Evolutionary conservation across 2,888 invertebrate genomes (phyloP), one percentile per base, ranked within the genome.

Genomic region (Anthophora plumipes): DNA sequence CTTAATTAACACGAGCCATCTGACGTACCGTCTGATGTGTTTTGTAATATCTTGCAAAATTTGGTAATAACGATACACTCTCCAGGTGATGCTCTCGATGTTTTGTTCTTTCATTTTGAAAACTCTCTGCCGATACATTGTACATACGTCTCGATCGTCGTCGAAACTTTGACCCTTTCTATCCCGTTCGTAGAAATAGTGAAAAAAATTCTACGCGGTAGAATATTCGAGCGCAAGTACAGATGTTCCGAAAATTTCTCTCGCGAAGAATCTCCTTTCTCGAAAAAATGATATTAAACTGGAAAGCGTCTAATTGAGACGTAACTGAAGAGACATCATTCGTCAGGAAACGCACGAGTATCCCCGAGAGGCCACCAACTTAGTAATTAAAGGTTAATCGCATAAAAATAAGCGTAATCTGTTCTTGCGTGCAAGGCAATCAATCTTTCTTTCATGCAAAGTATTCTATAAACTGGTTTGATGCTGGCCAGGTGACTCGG

Each of bases 1-100:
- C 71, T 84, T 83, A 84, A 84, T 84, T 81, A 83, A 79, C 71
- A 61, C 73, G 60, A 59, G 60, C 70, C 67, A 81, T 75, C 68
- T 57, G 81, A 71, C 76, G 69, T 31, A 59, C 50, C 31, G 61
- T 57, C 55, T 66, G 77, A 75, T 77, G 75, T 55, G 76, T 83
- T 81, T 83, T 83, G 73, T 79, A 84, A 83, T 76, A 74, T 64
- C n/a, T 60, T 39, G 67, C 69, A 70, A 78, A 74, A 69, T 75
- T 75, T 73, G 63, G 80, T 72, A 80, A 83, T 73, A 67, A 80
- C 76, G 80, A 77, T 71, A 57, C 43, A 48, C 55, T 60, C 55
- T 60, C 59, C 77, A 77, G 71, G 61, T 74, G 78, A 67, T 61
- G 63, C 54, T 50, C 37, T 57, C 46, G 39, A 37, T 37, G 41